phyloP scores from a whole-genome alignment of 1,140 invertebrate genomes.

The Drosophila persimilis region DNA sequence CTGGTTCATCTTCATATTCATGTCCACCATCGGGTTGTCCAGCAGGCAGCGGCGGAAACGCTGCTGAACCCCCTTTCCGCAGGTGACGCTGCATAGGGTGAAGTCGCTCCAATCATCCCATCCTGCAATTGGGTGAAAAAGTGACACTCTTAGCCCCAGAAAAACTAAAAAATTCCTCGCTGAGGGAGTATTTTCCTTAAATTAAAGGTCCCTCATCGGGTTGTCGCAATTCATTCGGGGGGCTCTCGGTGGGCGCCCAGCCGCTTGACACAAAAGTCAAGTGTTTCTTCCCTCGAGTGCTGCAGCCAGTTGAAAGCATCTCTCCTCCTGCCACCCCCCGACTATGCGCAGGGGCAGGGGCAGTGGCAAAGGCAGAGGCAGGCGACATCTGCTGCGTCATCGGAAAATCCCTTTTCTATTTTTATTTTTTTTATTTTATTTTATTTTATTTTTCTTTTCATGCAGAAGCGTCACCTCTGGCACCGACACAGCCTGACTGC shows the following conservation, averaged over 20 bases:
- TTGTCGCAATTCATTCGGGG: conserved; percentile 41
- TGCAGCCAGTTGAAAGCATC: conserved; percentile 54
- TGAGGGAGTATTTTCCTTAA: conserved; percentile 1
- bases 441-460: conserved; percentile 39
- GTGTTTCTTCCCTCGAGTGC: conserved; percentile 73
- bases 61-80: conserved; percentile 85
- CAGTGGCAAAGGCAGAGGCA: neutral
- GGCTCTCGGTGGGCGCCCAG: conserved; percentile 21
- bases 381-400: conserved; percentile 56
- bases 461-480: conserved; percentile 17
- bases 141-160: neutral
- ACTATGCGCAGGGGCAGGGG: neutral
- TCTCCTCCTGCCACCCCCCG: neutral
- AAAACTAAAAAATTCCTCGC: conserved; percentile 24
- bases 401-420: conserved; percentile 35
- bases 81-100: conserved; percentile 85
- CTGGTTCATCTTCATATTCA: conserved; percentile 77
- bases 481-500: conserved; percentile 1
- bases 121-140: conserved; percentile 45
- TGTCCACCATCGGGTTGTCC: conserved; percentile 80
- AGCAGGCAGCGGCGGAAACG: conserved; percentile 84
- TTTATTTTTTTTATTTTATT: conserved; percentile 39
- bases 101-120: conserved; percentile 86
- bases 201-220: conserved; percentile 30
- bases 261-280: conserved; percentile 77